Evolutionary conservation across 2,797 vertebrate species (phyloP), one percentile per base, ranked within the genome.

Genomic region (Sebastes cheni): DNA sequence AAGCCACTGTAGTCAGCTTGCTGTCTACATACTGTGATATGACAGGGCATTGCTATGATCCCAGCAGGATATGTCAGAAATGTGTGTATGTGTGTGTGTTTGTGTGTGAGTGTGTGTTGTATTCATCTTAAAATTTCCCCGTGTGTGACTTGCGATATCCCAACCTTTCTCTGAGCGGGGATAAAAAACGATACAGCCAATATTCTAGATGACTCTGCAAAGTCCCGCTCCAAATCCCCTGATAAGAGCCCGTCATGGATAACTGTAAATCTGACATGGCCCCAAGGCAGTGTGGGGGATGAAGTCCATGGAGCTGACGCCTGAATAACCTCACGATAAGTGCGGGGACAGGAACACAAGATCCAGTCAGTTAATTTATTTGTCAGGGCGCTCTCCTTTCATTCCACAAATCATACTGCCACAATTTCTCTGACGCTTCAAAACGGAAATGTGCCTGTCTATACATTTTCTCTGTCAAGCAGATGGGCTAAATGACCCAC

Each of bases 261-360:
- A 90, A 92, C 92, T 83, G 88, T 94, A 93, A 93, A 93, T 93
- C 92, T 93, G 93, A 93, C 91, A 88, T 81, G 90, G 90, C 88
- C 93, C 86, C 76, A 50, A 92, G 90, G 92, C 91, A 92, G 64
- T 83, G 85, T 93, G 90, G 93, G 91, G 87, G 89, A 93, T 91
- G 91, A 90, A 90, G 92, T 94, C 91, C 72, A 20, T 67, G 52
- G 76, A 61, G 77, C 81, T 71, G 88, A 90, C 34, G 82, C 82
- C 87, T 86, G 84, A 90, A 90, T 89, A 91, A 86, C 89, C 85
- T 81, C 85, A 86, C 60, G 59, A 88, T 88, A 86, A 90, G 87
- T 72, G 76, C 11, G 30, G 68, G 80, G 86, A 86, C 81, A 75
- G 86, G 78, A 83, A 84, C 74, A 71, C 82, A 83, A 81, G 87